Percentiles rank a stretch among this genome's conserved stretches.
Evolutionary conservation across 2,797 vertebrate genomes (phyloP).

Genomic region (Caiman crocodilus): DNA sequence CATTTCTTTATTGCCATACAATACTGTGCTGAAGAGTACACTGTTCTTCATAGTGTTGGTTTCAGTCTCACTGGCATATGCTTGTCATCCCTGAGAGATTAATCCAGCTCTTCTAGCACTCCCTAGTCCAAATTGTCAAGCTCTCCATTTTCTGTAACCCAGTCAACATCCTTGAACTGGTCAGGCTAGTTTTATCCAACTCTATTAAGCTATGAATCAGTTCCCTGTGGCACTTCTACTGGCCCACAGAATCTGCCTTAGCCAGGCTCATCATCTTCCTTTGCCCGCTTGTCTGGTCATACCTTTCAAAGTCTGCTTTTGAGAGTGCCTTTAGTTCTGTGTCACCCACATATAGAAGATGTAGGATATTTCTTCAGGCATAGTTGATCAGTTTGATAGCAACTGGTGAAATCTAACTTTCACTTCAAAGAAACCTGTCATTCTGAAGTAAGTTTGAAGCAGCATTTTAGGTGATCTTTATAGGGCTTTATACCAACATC

Average conservation of each 20-base stretch:
- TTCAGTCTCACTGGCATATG: too few relatives aligned
- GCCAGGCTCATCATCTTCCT: not conserved
- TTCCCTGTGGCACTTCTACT: not conserved
- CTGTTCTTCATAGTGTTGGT: too few relatives aligned
- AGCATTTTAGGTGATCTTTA: not conserved
- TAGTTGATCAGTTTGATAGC: not conserved
- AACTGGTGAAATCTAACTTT: not conserved
- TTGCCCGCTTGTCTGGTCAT: not conserved
- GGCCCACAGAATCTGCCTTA: not conserved
- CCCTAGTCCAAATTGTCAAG: accelerated
- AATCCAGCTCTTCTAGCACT: not conserved
- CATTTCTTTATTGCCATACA: too few relatives aligned
- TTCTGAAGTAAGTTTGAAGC: not conserved
- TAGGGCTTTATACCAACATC: not conserved
- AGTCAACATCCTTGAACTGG: not conserved
- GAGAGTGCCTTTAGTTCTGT: too few relatives aligned
- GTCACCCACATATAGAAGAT: too few relatives aligned
- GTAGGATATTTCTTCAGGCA: too few relatives aligned
- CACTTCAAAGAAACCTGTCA: not conserved
- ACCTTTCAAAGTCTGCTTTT: not conserved
- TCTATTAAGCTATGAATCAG: not conserved
- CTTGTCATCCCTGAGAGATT: not conserved
- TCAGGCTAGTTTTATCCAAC: not conserved
- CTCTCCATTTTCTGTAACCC: not conserved
- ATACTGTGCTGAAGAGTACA: too few relatives aligned